Conservation (phyloP, 2,888 invertebrate genomes). For the Clunio marinus region DNA sequence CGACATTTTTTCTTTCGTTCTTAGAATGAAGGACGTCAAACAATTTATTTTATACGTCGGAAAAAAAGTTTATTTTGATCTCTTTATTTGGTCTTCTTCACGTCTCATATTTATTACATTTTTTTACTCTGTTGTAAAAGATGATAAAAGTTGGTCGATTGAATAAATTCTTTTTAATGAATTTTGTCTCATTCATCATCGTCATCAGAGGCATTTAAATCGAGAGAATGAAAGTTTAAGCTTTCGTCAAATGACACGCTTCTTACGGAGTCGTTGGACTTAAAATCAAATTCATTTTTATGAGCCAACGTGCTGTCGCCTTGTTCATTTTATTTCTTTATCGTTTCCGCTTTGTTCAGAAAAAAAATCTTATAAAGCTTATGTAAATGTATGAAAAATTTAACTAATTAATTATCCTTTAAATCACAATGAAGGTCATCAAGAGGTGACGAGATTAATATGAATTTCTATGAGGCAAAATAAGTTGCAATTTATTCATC, state of each 20-base stretch:
- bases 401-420: too few species aligned
- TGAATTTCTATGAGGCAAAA: too few species aligned
- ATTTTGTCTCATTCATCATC: slow-evolving; percentile 22
- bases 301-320: not conserved
- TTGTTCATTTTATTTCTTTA: not conserved
- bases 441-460: too few species aligned
- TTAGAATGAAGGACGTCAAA: slow-evolving; percentile 18
- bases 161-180: slow-evolving; percentile 34
- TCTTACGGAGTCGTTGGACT: not conserved
- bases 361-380: too few species aligned
- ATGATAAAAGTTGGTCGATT: not conserved
- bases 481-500: too few species aligned
- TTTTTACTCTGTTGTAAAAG: not conserved
- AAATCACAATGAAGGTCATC: too few species aligned
- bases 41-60: slow-evolving; percentile 24
- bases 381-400: too few species aligned
- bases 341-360: too few species aligned
- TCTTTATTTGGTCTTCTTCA: slow-evolving; percentile 21
- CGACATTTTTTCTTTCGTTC: not conserved
- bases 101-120: not conserved
- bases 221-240: slow-evolving; percentile 12
- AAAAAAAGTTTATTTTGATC: slow-evolving; percentile 22
- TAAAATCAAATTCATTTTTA: slow-evolving; percentile 19
- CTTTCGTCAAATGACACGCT: not conserved
- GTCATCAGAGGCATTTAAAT: slow-evolving; percentile 17